A percentile compares a stretch with the other conserved stretches of the same genome.
phyloP scores from a whole-genome alignment of 2,888 invertebrate species.

The Eumacrocentrus americanus region DNA sequence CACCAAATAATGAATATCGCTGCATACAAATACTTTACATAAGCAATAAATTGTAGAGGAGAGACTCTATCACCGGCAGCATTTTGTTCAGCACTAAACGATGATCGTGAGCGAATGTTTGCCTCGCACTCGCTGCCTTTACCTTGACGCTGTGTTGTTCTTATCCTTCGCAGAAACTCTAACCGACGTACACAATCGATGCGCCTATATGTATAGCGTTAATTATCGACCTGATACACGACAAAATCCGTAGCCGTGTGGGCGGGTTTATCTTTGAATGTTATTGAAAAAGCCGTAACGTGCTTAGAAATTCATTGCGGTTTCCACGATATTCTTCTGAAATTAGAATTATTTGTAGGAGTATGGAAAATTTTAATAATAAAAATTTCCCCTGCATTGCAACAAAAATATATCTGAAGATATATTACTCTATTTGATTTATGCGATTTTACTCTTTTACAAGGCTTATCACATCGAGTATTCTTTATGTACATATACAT shows the following conservation, averaged over 20 bases:
- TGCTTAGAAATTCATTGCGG: no score
- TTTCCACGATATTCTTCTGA: no score
- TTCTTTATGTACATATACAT: background rate
- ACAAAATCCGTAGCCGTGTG: background rate
- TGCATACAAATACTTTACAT: background rate
- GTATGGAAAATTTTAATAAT: no score
- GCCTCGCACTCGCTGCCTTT: background rate
- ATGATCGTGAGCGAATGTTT: background rate
- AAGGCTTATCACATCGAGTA: background rate
- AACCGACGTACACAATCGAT: background rate
- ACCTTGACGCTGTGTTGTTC: slow-evolving; percentile 1
- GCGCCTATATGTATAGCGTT: background rate
- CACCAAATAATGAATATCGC: background rate
- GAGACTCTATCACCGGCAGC: background rate
- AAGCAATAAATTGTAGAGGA: background rate
- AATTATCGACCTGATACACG: background rate
- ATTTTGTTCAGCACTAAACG: slow-evolving; percentile 2
- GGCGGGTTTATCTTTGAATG: background rate
- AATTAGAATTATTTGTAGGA: background rate
- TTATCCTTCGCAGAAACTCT: background rate
- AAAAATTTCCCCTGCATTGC: background rate
- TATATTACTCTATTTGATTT: background rate
- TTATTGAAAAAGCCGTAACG: background rate
- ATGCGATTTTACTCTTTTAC: no score
- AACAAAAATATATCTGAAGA: background rate